Evolutionary conservation across 2,113 vertebrate genomes (phyloP).

Genomic region (Chrysochloris asiatica): DNA sequence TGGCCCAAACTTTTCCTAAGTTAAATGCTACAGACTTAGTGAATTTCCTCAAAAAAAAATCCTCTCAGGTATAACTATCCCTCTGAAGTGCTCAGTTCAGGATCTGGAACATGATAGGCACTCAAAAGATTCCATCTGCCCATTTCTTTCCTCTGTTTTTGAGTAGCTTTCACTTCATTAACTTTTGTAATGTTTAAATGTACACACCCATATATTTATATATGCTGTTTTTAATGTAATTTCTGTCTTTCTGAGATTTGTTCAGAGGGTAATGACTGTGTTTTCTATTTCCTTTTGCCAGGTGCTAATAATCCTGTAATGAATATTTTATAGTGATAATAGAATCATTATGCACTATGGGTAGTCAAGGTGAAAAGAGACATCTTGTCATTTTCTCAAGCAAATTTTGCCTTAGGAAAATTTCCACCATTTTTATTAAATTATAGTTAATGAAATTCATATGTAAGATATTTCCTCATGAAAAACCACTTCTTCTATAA

Average conservation of each 20-base stretch:
- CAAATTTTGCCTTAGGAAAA: constrained; percentile 47
- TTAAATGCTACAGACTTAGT: neutral
- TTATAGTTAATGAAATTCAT: constrained; percentile 45
- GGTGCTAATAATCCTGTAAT: neutral
- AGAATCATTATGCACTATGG: constrained; percentile 22
- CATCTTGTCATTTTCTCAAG: constrained; percentile 22
- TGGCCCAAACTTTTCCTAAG: neutral
- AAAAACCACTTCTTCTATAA: neutral
- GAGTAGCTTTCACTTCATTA: neutral
- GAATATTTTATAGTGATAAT: constrained; percentile 7
- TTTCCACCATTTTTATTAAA: constrained; percentile 30
- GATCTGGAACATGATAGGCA: neutral
- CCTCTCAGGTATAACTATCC: neutral
- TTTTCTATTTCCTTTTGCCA: constrained; percentile 23
- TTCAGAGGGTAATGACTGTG: neutral
- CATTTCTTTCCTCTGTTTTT: neutral
- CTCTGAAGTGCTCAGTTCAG: neutral
- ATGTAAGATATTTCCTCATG: neutral
- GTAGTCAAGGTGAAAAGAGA: constrained; percentile 22
- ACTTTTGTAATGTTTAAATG: neutral
- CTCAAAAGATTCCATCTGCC: neutral
- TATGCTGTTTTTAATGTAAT: neutral
- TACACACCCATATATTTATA: too few relatives aligned
- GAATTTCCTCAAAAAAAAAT: neutral
- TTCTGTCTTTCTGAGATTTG: neutral